Evolutionary conservation across 2,888 invertebrate species (phyloP).

Genomic region (Nephrotoma appendiculata): DNA sequence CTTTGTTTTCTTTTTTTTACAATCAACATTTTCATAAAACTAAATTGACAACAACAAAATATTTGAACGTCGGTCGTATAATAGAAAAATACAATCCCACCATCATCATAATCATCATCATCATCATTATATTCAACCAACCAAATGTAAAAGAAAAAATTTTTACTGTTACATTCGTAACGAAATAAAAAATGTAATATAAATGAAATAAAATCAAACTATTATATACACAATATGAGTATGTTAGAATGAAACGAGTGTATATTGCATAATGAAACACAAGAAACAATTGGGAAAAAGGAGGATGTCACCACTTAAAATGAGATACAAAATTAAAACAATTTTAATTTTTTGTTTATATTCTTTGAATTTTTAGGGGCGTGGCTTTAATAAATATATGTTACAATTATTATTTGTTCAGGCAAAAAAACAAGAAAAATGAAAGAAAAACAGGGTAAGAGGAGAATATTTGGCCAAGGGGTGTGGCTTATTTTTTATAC

Average conservation of each 20-base stretch:
- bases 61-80: background rate
- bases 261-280: background rate
- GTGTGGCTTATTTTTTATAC: background rate
- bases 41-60: slow-evolving; percentile 1
- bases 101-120: background rate
- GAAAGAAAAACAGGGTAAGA: background rate
- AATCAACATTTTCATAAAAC: background rate
- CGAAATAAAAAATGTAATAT: background rate
- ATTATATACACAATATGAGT: background rate
- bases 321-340: slow-evolving; percentile 1
- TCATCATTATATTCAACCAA: background rate
- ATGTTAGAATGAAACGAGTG: background rate
- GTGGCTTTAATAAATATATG: background rate
- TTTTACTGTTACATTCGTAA: background rate
- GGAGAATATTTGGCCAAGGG: background rate
- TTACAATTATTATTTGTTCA: background rate
- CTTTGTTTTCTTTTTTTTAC: background rate
- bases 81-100: background rate
- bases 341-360: background rate
- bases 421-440: background rate
- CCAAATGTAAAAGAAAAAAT: background rate
- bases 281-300: background rate
- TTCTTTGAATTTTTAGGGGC: background rate
- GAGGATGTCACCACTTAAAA: slow-evolving; percentile 1
- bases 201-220: background rate